phyloP scores from a whole-genome alignment of 2,888 invertebrate genomes.

The Hedychridium roseum region DNA sequence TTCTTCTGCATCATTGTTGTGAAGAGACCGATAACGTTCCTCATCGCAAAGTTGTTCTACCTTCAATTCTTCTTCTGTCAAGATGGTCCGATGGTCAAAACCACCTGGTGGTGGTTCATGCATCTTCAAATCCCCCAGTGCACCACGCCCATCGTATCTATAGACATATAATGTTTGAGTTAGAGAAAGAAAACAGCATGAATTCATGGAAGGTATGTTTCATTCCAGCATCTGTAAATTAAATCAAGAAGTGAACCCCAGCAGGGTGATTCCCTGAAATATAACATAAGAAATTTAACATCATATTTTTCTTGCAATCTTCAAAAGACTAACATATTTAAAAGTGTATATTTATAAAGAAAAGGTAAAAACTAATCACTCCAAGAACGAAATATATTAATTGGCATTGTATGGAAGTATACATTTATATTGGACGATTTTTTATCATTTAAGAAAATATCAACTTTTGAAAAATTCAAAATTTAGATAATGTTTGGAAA shows the following conservation, averaged over 20 bases:
- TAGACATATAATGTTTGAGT: slow-evolving; percentile 51
- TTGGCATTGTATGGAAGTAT: too few relatives aligned
- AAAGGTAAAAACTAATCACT: too few relatives aligned
- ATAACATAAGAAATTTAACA: slow-evolving; percentile 28
- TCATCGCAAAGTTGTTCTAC: slow-evolving; percentile 94
- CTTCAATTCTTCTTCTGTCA: slow-evolving; percentile 77
- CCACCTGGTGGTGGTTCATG: slow-evolving; percentile 85
- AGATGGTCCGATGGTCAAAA: slow-evolving; percentile 70
- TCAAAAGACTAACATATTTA: slow-evolving; percentile 2
- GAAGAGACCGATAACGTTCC: slow-evolving; percentile 90
- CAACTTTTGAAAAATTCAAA: too few relatives aligned
- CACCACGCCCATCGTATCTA: slow-evolving; percentile 95
- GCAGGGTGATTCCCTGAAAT: slow-evolving; percentile 44
- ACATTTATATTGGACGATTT: too few relatives aligned
- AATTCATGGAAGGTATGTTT: slow-evolving; percentile 20
- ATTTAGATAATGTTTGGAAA: too few relatives aligned
- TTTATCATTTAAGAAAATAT: too few relatives aligned
- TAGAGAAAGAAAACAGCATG: slow-evolving; percentile 34
- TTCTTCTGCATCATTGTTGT: slow-evolving; percentile 88
- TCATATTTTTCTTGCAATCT: slow-evolving; percentile 8
- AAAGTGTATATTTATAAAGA: slow-evolving; percentile 3
- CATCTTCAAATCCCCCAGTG: slow-evolving; percentile 82
- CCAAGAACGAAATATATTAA: too few relatives aligned
- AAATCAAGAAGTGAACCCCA: slow-evolving; percentile 37
- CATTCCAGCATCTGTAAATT: slow-evolving; percentile 46